Conservation (phyloP, 1,140 invertebrate genomes). For the Camponotus pennsylvanicus region DNA sequence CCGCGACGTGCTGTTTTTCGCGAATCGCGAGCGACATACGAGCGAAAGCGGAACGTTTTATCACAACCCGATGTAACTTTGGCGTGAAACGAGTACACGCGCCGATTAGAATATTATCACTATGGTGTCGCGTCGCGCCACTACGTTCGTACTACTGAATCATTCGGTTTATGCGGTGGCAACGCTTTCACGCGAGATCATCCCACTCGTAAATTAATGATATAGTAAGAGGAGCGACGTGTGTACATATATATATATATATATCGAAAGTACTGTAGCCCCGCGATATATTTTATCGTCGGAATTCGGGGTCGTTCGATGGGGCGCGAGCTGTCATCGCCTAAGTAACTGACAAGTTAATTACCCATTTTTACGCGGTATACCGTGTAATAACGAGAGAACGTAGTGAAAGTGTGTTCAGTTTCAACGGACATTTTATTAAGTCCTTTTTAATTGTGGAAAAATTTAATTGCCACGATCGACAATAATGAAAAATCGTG, state of each 20-base stretch:
- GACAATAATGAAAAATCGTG: neutral
- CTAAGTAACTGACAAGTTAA: conserved; percentile 57
- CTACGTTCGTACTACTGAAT: conserved; percentile 55
- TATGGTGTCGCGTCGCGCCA: conserved; percentile 38
- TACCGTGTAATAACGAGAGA: neutral
- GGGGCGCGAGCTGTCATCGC: conserved; percentile 28
- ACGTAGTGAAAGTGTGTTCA: neutral
- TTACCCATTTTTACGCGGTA: conserved; percentile 31
- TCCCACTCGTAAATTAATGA: conserved; percentile 66
- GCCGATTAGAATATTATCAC: conserved; percentile 72
- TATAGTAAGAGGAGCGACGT: conserved; percentile 16
- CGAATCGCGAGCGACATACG: neutral
- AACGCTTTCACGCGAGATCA: conserved; percentile 43
- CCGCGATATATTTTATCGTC: conserved; percentile 63
- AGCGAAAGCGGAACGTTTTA: conserved; percentile 17
- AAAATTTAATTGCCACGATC: conserved; percentile 25
- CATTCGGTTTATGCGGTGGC: conserved; percentile 33
- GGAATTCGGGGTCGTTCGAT: conserved; percentile 34
- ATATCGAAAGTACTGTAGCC: neutral
- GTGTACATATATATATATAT: neutral
- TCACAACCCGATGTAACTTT: conserved; percentile 37
- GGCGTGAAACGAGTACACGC: conserved; percentile 39
- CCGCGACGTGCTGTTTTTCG: neutral
- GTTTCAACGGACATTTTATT: neutral
- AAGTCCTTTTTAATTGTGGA: conserved; percentile 10